Evolutionary conservation across 2,113 vertebrate genomes (phyloP).

Genomic region (Notarius lentiginosus): DNA sequence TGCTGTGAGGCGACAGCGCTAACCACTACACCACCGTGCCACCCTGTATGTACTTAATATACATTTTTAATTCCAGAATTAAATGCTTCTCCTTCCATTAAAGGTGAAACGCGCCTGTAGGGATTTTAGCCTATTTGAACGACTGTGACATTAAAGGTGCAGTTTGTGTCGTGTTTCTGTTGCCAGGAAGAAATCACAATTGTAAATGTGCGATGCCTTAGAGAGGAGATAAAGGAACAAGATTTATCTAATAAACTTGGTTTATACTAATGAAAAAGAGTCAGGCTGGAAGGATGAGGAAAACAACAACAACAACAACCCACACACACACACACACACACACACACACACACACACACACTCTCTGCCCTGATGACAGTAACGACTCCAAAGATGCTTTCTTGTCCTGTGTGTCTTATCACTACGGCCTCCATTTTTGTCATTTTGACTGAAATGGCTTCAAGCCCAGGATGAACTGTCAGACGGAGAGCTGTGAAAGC

Average conservation of each 20-base stretch:
- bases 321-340: not conserved
- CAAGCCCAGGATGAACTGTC: slow-evolving; percentile 15
- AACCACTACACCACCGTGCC: too few relatives aligned
- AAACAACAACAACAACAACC: not conserved
- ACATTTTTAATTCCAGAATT: too few relatives aligned
- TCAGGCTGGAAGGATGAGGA: not conserved
- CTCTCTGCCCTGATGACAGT: not conserved
- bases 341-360: slow-evolving; percentile 24
- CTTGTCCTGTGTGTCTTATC: slow-evolving; percentile 8
- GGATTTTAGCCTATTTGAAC: not conserved
- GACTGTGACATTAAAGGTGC: not conserved
- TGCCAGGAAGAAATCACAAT: too few relatives aligned
- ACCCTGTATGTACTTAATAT: too few relatives aligned
- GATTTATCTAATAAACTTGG: too few relatives aligned
- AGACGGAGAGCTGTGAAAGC: not conserved
- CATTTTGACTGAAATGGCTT: slow-evolving; percentile 11
- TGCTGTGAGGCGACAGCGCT: too few relatives aligned
- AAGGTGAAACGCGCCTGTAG: too few relatives aligned
- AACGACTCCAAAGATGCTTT: not conserved
- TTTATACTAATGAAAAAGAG: slow-evolving; percentile 7
- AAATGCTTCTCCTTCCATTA: not conserved
- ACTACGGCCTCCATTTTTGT: not conserved
- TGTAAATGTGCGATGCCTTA: too few relatives aligned
- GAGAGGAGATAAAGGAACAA: too few relatives aligned
- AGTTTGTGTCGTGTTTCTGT: not conserved